These are phyloP conservation scores for Chironomus tepperi DNA, from an alignment of 1,140 invertebrate species.

Conservation along the genomic window DNA sequence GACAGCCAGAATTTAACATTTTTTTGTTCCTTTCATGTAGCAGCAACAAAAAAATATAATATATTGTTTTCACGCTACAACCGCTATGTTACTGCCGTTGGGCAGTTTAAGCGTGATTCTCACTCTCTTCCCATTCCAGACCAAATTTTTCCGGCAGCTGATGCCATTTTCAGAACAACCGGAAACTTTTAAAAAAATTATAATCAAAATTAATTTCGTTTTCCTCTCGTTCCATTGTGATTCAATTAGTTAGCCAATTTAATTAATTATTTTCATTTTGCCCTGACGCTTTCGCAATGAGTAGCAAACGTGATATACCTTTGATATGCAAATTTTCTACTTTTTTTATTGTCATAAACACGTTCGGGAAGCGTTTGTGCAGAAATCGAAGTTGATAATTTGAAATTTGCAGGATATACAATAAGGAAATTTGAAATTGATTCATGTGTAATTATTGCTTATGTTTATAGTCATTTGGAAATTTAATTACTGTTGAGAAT, in stretches of 20 bases:
- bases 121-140: neutral
- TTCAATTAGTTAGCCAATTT: constrained; percentile 13
- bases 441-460: no score
- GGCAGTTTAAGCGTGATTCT: neutral
- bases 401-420: no score
- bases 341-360: neutral
- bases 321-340: neutral
- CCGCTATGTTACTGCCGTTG: neutral
- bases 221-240: neutral
- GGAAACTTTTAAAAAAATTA: neutral
- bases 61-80: neutral
- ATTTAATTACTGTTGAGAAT: no score
- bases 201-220: neutral
- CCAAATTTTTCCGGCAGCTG: neutral
- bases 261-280: neutral
- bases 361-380: no score
- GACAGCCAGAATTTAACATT: neutral
- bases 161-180: neutral
- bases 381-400: no score
- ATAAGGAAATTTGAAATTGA: no score
- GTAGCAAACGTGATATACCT: neutral
- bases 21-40: neutral
- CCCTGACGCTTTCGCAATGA: neutral
- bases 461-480: no score
- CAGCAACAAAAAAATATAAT: neutral